Percentiles rank a stretch among this genome's conserved stretches.
Evolutionary conservation across 2,113 vertebrate genomes (phyloP).

Genomic region (Macrotus californicus): DNA sequence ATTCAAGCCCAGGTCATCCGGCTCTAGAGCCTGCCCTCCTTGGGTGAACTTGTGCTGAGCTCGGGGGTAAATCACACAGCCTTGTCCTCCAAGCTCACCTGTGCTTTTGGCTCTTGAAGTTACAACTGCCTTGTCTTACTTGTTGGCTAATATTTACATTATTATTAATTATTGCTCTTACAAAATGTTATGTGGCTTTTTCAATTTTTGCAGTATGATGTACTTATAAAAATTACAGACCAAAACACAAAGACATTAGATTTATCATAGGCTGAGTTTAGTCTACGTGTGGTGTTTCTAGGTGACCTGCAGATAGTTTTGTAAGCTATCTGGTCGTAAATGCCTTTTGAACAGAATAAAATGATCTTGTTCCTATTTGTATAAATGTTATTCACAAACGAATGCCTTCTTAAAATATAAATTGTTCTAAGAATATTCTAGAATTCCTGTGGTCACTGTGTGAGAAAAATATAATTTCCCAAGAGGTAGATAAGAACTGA

Average conservation of each 20-base stretch:
- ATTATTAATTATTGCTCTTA: background rate
- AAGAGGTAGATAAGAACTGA: background rate
- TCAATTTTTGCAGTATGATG: background rate
- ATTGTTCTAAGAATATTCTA: background rate
- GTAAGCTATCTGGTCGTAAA: background rate
- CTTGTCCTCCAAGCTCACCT: background rate
- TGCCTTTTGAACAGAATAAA: background rate
- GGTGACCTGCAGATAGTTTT: background rate
- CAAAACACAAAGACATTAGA: background rate
- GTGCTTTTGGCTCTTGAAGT: background rate
- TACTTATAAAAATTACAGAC: background rate
- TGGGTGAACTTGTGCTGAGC: background rate
- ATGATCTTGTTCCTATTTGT: background rate
- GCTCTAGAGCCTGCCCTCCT: background rate
- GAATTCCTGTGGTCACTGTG: background rate
- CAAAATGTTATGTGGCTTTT: background rate
- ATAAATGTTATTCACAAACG: background rate
- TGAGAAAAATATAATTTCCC: background rate
- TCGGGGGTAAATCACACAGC: background rate
- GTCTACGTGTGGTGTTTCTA: background rate
- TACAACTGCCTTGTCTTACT: background rate
- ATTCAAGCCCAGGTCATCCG: background rate
- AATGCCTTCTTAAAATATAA: background rate
- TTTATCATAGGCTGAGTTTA: background rate
- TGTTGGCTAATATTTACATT: background rate